A percentile compares a stretch with the other conserved stretches of the same genome.
These are phyloP conservation scores for Heliconius sara DNA, from an alignment of 2,888 invertebrate species.

Conservation along the genomic window DNA sequence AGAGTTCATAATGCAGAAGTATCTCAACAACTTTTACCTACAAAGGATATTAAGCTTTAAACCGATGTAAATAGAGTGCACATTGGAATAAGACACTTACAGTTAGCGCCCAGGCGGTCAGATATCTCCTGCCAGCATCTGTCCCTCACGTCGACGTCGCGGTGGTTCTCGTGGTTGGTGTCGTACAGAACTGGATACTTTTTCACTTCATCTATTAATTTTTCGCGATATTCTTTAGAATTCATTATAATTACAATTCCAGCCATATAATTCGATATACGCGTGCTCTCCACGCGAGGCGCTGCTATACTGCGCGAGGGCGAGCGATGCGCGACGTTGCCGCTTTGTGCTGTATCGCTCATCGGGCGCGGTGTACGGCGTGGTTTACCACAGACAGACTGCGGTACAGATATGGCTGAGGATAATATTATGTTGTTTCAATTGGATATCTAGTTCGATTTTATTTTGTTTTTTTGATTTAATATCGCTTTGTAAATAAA, in stretches of 20 bases:
- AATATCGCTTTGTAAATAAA: not conserved
- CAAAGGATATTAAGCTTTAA: constrained; percentile 28
- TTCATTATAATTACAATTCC: constrained; percentile 53
- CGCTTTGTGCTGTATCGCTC: constrained; percentile 62
- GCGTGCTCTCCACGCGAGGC: constrained; percentile 59
- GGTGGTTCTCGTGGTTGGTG: constrained; percentile 74
- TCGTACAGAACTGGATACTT: constrained; percentile 76
- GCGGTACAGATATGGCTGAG: constrained; percentile 22
- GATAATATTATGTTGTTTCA: not conserved
- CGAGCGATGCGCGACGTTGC: constrained; percentile 63
- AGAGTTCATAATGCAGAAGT: constrained; percentile 1
- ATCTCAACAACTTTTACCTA: not conserved
- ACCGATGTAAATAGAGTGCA: not conserved
- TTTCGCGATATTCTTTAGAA: constrained; percentile 65
- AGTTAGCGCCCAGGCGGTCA: constrained; percentile 68
- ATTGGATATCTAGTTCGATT: not conserved
- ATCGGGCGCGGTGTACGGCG: constrained; percentile 66
- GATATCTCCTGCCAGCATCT: constrained; percentile 78
- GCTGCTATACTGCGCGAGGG: constrained; percentile 73
- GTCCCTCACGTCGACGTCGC: constrained; percentile 74
- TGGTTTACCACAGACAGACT: constrained; percentile 58
- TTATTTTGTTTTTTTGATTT: too few species aligned
- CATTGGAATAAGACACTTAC: constrained; percentile 24
- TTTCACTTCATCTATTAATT: constrained; percentile 76
- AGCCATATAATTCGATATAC: constrained; percentile 35